Percentiles rank a stretch among this genome's conserved stretches.
Conservation (phyloP, 2,888 invertebrate genomes). For the Scaptomyza cyrtandrae region DNA sequence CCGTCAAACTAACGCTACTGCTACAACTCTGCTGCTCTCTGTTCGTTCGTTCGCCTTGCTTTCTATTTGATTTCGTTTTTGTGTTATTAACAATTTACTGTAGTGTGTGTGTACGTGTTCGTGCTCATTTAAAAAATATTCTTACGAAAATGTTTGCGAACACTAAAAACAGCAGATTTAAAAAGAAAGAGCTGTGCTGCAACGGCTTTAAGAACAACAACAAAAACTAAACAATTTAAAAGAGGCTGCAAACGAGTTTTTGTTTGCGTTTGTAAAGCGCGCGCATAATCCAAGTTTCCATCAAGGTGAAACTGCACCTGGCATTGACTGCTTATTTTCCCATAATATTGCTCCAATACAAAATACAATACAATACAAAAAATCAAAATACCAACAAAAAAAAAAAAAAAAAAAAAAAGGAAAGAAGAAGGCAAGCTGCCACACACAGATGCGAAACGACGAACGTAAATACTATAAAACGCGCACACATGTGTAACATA, state of each 20-base stretch:
- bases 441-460: slow-evolving; percentile 19
- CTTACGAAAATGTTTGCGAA: slow-evolving; percentile 50
- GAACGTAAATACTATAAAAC: slow-evolving; percentile 47
- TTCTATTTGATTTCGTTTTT: slow-evolving; percentile 78
- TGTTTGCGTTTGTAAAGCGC: slow-evolving; percentile 58
- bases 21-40: slow-evolving; percentile 62
- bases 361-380: slow-evolving; percentile 36
- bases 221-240: slow-evolving; percentile 39
- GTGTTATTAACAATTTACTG: slow-evolving; percentile 74
- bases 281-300: slow-evolving; percentile 63
- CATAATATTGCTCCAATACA: slow-evolving; percentile 17
- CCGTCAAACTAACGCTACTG: slow-evolving; percentile 64
- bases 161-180: slow-evolving; percentile 34
- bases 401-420: slow-evolving; percentile 30
- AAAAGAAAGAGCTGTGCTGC: slow-evolving; percentile 37
- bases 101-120: slow-evolving; percentile 65
- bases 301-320: slow-evolving; percentile 75
- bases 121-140: slow-evolving; percentile 60
- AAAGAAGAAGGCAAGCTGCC: slow-evolving; percentile 53
- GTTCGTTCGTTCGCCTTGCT: slow-evolving; percentile 74
- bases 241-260: slow-evolving; percentile 63
- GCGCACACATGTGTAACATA: slow-evolving; percentile 11
- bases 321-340: slow-evolving; percentile 55
- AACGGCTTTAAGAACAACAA: slow-evolving; percentile 34
- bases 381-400: slow-evolving; percentile 51